Base-by-base conservation (phyloP, 2,113 vertebrate genomes). In the Corydoras maculifer region DNA sequence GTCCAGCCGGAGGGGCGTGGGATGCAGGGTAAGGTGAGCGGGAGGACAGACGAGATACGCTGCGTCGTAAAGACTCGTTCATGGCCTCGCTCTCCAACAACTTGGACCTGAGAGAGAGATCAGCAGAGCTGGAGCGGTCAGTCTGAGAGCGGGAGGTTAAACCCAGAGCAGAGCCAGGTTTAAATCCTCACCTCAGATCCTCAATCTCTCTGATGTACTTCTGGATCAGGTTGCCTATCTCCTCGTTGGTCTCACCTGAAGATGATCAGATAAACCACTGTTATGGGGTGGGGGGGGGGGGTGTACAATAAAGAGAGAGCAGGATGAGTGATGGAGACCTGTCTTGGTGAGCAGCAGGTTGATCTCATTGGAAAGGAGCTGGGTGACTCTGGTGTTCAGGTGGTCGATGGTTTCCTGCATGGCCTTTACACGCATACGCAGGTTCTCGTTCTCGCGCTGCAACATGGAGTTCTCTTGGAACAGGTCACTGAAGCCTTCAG, bases 351-450 rank as follows among this genome's bases (percentile, higher is more conserved):
- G 90, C 76, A 97, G 90, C 59, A 90, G 62, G 77, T 85, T 93
- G 86, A 95, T 91, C 83, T 98, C 93, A 64, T 96, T 94, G 85
- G 94, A 92, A 86, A 97, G 92, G 76, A 98, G 86, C 1, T 97
- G 93, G 1, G 94, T 97, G 75, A 98, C 93, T 0, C 96, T 88
- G 62, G 75, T 88, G 85, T 98, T 98, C 78, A 99, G 95, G 66
- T 93, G 90, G 1, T 97, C 94, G 0, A 99, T 98, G 80, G 96
- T 97, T 82, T 98, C 96, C 82, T 99, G 96, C 94, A 99, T 96
- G 86, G 96, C 96, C 82, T 96, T 97, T 4, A 99, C 93, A 4
- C 94, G 80, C 84, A 97, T 93, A 5, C 95, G 91, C 81, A 97
- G 83, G 0, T 93, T 87, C 69, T 88, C 88, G 3, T 88, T 96